Percentiles rank a stretch among this genome's conserved stretches.
These are phyloP conservation scores for Corbicula japonica DNA, from an alignment of 2,888 invertebrate species.

Conservation along the genomic window DNA sequence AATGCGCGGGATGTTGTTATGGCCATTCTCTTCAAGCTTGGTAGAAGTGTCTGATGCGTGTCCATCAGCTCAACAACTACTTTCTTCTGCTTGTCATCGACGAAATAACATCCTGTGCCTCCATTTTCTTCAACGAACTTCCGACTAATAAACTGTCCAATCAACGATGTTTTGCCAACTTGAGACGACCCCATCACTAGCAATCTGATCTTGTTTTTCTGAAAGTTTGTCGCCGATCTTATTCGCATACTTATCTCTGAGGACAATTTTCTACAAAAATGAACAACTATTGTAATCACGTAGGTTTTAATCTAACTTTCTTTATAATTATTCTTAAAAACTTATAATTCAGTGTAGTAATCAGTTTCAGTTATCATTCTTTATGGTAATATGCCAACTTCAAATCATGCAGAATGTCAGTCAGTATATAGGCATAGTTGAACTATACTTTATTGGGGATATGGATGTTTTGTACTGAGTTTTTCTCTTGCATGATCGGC, in stretches of 20 bases:
- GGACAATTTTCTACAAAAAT: not conserved
- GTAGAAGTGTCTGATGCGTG: not conserved
- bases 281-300: too few relatives aligned
- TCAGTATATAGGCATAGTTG: too few relatives aligned
- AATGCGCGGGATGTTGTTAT: slow-evolving; percentile 29
- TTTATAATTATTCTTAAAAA: too few relatives aligned
- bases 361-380: too few relatives aligned
- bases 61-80: slow-evolving; percentile 19
- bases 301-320: too few relatives aligned
- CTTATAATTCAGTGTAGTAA: too few relatives aligned
- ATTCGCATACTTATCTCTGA: not conserved
- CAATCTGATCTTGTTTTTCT: not conserved
- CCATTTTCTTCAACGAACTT: not conserved
- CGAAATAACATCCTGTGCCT: not conserved
- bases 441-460: too few relatives aligned
- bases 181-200: not conserved
- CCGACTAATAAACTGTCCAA: not conserved
- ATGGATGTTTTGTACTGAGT: too few relatives aligned
- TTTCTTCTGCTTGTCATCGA: not conserved
- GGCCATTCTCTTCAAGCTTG: slow-evolving; percentile 10
- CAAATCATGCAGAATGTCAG: too few relatives aligned
- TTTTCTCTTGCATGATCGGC: too few relatives aligned
- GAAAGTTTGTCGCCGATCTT: not conserved
- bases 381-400: too few relatives aligned
- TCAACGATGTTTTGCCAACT: slow-evolving; percentile 4